Conservation (phyloP, 2,113 vertebrate genomes). For the Callocephalon fimbriatum region DNA sequence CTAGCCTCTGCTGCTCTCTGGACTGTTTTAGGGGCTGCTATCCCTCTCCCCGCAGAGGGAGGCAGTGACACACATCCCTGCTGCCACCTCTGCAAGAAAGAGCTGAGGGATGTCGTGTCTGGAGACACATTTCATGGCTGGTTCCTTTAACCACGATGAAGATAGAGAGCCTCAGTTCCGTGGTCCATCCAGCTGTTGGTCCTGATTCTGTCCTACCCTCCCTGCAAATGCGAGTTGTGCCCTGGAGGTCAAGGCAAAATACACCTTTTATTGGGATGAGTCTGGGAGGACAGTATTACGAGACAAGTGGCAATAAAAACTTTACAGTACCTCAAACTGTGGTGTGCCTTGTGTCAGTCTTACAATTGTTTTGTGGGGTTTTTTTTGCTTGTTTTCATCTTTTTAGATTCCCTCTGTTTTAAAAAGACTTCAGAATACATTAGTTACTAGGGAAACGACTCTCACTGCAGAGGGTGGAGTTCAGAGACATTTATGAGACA, state of each 20-base stretch:
- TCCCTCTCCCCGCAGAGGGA: background rate
- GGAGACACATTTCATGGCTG: background rate
- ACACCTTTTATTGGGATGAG: background rate
- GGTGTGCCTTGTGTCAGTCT: background rate
- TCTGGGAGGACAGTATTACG: background rate
- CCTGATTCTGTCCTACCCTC: background rate
- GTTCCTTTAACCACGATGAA: background rate
- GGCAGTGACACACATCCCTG: background rate
- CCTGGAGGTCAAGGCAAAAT: rapidly evolving
- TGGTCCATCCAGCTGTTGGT: rapidly evolving
- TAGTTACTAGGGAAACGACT: background rate
- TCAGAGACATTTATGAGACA: background rate
- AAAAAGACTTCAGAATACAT: background rate
- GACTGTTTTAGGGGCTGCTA: background rate
- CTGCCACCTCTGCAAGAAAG: background rate
- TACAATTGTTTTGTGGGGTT: background rate
- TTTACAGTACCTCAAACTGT: background rate
- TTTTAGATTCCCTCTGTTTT: background rate
- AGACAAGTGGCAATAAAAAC: background rate
- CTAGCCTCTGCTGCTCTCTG: background rate
- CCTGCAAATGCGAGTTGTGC: rapidly evolving
- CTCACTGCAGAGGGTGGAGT: background rate
- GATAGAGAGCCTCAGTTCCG: background rate
- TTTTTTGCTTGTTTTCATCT: background rate
- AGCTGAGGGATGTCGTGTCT: background rate